A percentile compares a stretch with the other conserved stretches of the same genome.
These are phyloP conservation scores for Andrena bicolor DNA, from an alignment of 2,888 invertebrate genomes.

Conservation along the genomic window DNA sequence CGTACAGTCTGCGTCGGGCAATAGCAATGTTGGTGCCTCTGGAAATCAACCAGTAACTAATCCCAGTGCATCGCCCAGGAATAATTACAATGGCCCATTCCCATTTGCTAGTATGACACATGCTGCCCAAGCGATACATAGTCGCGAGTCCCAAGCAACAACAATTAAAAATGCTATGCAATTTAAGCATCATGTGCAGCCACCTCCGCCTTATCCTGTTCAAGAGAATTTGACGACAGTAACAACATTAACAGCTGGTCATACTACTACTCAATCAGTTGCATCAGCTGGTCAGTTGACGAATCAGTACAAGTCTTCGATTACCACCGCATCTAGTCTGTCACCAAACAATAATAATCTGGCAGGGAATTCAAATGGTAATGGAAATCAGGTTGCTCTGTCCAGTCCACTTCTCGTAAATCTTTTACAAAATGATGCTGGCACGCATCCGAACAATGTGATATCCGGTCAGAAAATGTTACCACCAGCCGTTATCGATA, in stretches of 20 bases:
- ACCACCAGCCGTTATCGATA: constrained; percentile 81
- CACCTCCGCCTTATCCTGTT: constrained; percentile 85
- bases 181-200: constrained; percentile 83
- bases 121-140: constrained; percentile 93
- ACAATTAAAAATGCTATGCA: constrained; percentile 78
- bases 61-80: constrained; percentile 82
- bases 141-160: constrained; percentile 86
- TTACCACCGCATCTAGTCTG: constrained; percentile 80
- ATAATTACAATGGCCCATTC: constrained; percentile 88
- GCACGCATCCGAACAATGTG: constrained; percentile 82
- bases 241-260: constrained; percentile 79
- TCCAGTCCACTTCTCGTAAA: constrained; percentile 96
- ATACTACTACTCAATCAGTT: constrained; percentile 77
- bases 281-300: constrained; percentile 79
- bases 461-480: constrained; percentile 81
- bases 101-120: constrained; percentile 97
- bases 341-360: constrained; percentile 76
- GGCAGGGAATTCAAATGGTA: constrained; percentile 75
- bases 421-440: constrained; percentile 94
- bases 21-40: constrained; percentile 72
- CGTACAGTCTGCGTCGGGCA: constrained; percentile 76
- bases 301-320: constrained; percentile 79
- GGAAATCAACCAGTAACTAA: constrained; percentile 79
- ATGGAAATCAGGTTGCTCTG: constrained; percentile 88
- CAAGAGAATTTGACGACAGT: constrained; percentile 82